These are phyloP conservation scores for Antennarius striatus DNA, from an alignment of 2,113 vertebrate genomes.

Conservation along the genomic window DNA sequence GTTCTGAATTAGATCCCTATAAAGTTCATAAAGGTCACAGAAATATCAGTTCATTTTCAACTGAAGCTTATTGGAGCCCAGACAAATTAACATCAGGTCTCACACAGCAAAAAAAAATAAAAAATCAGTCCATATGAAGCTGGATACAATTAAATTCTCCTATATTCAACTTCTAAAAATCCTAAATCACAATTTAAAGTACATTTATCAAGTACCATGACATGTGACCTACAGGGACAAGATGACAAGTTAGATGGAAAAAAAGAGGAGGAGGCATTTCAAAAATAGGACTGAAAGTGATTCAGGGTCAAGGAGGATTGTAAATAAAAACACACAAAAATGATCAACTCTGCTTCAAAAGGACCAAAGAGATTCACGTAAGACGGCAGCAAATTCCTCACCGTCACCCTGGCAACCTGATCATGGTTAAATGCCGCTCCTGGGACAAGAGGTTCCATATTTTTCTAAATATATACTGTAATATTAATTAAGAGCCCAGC, in stretches of 20 bases:
- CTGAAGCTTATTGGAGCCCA: too few relatives aligned
- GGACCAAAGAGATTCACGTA: slow-evolving; percentile 39
- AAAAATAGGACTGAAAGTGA: not conserved
- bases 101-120: too few relatives aligned
- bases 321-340: slow-evolving; percentile 6
- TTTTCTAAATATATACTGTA: not conserved
- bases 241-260: not conserved
- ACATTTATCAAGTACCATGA: too few relatives aligned
- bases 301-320: not conserved
- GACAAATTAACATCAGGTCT: not conserved
- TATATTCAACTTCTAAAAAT: too few relatives aligned
- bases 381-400: too few relatives aligned
- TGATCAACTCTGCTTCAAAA: slow-evolving; percentile 11
- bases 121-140: too few relatives aligned
- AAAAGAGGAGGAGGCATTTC: not conserved
- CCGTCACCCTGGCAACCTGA: slow-evolving; percentile 49
- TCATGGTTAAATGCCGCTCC: slow-evolving; percentile 25
- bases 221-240: not conserved
- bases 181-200: too few relatives aligned
- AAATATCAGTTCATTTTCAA: not conserved
- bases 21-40: too few relatives aligned
- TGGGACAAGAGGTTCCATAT: not conserved
- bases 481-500: slow-evolving; percentile 12
- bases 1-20: too few relatives aligned
- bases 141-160: too few relatives aligned